Base-by-base conservation (phyloP, 2,797 vertebrate species). In the Zenarchopterus dispar region DNA sequence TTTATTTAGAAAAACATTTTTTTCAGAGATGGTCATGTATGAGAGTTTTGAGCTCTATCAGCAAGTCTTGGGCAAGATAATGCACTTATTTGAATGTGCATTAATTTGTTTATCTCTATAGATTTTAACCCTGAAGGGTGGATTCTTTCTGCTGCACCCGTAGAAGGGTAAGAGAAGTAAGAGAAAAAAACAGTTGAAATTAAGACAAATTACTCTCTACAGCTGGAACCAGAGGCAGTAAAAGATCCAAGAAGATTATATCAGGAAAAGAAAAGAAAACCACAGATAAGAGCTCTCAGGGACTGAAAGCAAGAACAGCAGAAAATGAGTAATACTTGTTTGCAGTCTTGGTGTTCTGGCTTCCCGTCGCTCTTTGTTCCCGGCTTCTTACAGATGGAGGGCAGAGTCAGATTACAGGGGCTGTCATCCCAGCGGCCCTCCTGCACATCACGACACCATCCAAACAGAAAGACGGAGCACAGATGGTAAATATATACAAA, bases 341-440 rank as follows among this genome's bases (percentile, higher is more conserved):
- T 93, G 90, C 97, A 99, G 22, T 95, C 95, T 0, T 97, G 95
- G 62, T 96, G 94, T 62, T 95, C 92, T 0, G 93, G 84, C 5
- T 92, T 85, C 50, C 94, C 94, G 15, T 96, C 94, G 50, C 80
- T 93, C 89, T 96, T 94, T 67, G 91, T 93, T 23, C 95, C 96
- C 0, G 90, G 79, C 70, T 98, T 99, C 92, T 98, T 99, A 76
- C 97, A 99, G 92, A 99, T 95, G 85, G 94, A 98, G 0, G 97
- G 95, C 84, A 98, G 89, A 18, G 95, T 96, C 81, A 94, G 88
- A 89, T 98, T 99, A 88, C 97, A 99, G 0, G 97, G 96, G 78
- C 94, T 97, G 89, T 99, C 97, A 0, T 99, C 97, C 97, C 97
- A 99, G 65, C 96, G 95, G 45, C 97, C 96, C 45, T 97, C 96